Evolutionary conservation across 2,113 vertebrate genomes (phyloP).

Genomic region (Colistium nudipinnis): DNA sequence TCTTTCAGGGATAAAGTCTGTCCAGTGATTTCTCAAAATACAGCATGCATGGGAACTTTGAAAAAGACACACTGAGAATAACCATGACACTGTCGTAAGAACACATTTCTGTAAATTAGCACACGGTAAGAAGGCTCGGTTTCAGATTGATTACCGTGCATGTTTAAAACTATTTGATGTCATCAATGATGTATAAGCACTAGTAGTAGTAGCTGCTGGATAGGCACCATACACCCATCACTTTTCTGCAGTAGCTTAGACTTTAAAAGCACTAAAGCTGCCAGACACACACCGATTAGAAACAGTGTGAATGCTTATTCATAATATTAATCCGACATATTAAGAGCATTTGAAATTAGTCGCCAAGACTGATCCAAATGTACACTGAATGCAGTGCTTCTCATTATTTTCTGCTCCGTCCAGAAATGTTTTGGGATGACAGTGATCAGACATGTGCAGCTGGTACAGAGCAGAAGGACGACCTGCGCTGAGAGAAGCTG

Average conservation of each 20-base stretch:
- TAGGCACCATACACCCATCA: not conserved
- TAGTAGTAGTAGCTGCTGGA: not conserved
- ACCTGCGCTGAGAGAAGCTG: slow-evolving; percentile 28
- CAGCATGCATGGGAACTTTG: slow-evolving; percentile 1
- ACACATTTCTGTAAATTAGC: not conserved
- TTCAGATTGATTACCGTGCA: no score
- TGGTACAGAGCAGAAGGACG: slow-evolving; percentile 51
- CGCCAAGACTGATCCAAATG: not conserved
- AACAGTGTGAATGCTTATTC: not conserved
- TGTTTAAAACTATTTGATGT: no score
- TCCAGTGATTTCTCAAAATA: not conserved
- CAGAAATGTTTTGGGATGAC: slow-evolving; percentile 19
- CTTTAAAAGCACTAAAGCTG: not conserved
- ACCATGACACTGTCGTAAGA: no score
- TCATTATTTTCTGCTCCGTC: not conserved
- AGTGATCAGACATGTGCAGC: slow-evolving; percentile 58
- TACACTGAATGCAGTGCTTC: not conserved
- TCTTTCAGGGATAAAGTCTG: not conserved
- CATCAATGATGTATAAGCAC: no score
- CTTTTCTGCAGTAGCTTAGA: not conserved
- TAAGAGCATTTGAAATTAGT: slow-evolving; percentile 11
- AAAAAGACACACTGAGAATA: not conserved
- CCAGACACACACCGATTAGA: slow-evolving; percentile 6
- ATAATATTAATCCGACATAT: not conserved
- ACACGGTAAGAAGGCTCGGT: not conserved